phyloP scores from a whole-genome alignment of 2,797 vertebrate species.

The Malurus splendens region DNA sequence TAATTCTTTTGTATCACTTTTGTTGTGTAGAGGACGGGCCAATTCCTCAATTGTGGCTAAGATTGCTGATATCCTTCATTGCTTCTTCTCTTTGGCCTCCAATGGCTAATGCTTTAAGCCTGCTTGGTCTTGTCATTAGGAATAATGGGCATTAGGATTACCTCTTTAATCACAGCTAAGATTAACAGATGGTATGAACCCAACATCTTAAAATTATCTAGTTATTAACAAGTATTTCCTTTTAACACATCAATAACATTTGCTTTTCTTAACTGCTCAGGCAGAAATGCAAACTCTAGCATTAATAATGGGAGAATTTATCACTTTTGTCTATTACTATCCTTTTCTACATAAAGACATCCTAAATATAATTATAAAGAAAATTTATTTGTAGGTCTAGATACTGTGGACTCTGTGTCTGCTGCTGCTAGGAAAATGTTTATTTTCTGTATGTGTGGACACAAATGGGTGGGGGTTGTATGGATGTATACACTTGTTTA shows the following conservation, averaged over 20 bases:
- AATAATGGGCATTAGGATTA: slow-evolving; percentile 89
- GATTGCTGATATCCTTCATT: slow-evolving; percentile 84
- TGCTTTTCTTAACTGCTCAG: slow-evolving; percentile 54
- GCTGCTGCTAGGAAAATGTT: neutral
- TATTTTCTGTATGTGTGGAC: neutral
- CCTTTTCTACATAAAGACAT: slow-evolving; percentile 3
- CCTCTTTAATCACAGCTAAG: slow-evolving; percentile 94
- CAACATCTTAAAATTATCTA: slow-evolving; percentile 86
- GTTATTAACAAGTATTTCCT: slow-evolving; percentile 77
- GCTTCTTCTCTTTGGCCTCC: slow-evolving; percentile 67
- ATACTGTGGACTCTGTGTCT: neutral
- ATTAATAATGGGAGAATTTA: neutral
- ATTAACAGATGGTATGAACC: slow-evolving; percentile 92
- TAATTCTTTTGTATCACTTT: slow-evolving; percentile 91
- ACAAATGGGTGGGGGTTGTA: neutral
- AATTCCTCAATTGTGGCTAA: slow-evolving; percentile 84
- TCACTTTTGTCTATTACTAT: neutral
- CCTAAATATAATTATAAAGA: neutral
- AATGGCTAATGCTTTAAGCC: slow-evolving; percentile 80
- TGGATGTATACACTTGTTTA: neutral
- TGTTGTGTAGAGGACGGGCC: slow-evolving; percentile 80
- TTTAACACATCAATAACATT: slow-evolving; percentile 90
- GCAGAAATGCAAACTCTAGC: slow-evolving; percentile 27
- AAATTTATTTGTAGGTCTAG: neutral
- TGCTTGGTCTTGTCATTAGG: slow-evolving; percentile 87